Conservation (phyloP, 2,113 vertebrate species). For the Python bivittatus region DNA sequence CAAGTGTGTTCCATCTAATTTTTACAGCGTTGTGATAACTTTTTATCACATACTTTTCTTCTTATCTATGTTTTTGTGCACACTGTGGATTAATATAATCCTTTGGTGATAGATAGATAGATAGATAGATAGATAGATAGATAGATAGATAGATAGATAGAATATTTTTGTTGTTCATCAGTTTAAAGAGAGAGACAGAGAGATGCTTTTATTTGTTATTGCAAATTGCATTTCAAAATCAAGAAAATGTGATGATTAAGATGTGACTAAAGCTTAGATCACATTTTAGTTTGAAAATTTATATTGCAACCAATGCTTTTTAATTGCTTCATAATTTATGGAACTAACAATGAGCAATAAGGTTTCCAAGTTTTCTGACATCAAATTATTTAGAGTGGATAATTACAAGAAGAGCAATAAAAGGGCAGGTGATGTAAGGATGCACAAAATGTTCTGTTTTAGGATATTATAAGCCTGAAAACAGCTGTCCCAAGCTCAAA, state of each 20-base stretch:
- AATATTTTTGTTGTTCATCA: too few species aligned
- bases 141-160: too few species aligned
- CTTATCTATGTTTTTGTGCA: background rate
- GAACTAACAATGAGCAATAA: background rate
- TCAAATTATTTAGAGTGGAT: background rate
- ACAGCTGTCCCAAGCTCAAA: background rate
- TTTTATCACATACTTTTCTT: background rate
- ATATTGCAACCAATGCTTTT: background rate
- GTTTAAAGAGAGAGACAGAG: background rate
- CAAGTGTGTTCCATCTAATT: background rate
- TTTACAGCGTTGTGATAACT: background rate
- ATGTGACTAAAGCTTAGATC: background rate
- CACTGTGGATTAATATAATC: background rate
- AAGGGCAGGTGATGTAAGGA: background rate
- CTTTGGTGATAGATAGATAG: too few species aligned
- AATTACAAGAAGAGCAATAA: background rate
- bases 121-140: too few species aligned
- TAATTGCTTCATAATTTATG: background rate
- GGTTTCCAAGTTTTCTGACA: background rate
- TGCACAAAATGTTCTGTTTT: background rate
- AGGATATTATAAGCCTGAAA: background rate
- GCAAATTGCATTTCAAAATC: background rate
- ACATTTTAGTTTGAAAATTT: background rate
- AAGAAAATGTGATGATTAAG: background rate
- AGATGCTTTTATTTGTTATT: background rate